Conservation (phyloP, 2,113 vertebrate genomes). For the Capricornis sumatraensis region DNA sequence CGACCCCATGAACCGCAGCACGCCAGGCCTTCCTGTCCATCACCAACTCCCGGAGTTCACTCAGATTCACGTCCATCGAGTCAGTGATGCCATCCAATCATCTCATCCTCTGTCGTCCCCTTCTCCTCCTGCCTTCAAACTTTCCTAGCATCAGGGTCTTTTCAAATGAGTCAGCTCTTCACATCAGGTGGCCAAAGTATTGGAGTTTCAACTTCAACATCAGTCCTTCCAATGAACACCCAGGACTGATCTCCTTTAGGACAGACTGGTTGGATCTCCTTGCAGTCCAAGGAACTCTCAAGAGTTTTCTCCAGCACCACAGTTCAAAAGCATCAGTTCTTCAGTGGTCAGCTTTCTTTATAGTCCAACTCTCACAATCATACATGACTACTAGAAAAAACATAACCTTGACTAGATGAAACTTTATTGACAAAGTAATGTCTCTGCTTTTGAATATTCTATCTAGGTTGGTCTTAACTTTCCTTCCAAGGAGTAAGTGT, state of each 20-base stretch:
- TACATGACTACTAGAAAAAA: neutral
- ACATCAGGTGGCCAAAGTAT: neutral
- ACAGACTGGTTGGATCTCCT: neutral
- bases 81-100: neutral
- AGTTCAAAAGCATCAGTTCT: neutral
- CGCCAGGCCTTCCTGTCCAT: neutral
- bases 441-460: neutral
- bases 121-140: neutral
- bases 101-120: neutral
- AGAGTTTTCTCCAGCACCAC: neutral
- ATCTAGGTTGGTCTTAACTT: neutral
- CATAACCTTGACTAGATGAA: neutral
- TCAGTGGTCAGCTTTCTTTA: accelerated
- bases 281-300: neutral
- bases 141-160: neutral
- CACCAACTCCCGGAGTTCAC: accelerated
- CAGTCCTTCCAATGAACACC: neutral
- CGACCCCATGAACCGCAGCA: accelerated
- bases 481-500: neutral
- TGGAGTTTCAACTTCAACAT: neutral
- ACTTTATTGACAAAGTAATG: neutral
- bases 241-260: neutral
- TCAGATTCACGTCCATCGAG: neutral
- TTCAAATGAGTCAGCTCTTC: neutral
- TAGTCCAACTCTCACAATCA: neutral